Conservation (phyloP, 2,888 invertebrate species). For the Bombylius major region DNA sequence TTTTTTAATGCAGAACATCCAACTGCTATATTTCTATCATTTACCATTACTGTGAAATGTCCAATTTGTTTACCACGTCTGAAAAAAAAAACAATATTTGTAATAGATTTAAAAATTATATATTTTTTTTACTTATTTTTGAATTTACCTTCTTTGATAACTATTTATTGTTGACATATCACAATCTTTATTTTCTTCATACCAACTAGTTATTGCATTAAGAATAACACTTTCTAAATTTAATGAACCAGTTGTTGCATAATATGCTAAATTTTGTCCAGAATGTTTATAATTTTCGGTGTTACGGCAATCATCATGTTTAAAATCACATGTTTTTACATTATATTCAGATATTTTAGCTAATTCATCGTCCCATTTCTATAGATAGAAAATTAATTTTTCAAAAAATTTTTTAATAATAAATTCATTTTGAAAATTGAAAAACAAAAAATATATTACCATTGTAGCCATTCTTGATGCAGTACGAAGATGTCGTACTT, state of each 20-base stretch:
- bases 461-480: constrained; percentile 16
- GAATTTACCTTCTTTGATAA: not conserved
- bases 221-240: not conserved
- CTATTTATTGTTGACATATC: constrained; percentile 1
- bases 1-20: constrained; percentile 14
- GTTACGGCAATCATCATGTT: constrained; percentile 6
- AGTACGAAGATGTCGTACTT: constrained; percentile 4
- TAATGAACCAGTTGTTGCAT: too few relatives aligned
- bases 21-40: constrained; percentile 11
- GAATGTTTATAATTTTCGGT: constrained; percentile 1
- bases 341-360: constrained; percentile 16
- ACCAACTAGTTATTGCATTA: constrained; percentile 2
- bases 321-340: constrained; percentile 12
- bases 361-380: constrained; percentile 15
- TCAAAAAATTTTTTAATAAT: too few relatives aligned
- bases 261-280: constrained; percentile 9
- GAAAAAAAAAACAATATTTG: too few relatives aligned
- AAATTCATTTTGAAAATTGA: too few relatives aligned
- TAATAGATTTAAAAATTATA: too few relatives aligned
- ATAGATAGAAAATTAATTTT: not conserved
- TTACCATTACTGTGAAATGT: not conserved
- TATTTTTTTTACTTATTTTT: too few relatives aligned
- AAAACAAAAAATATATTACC: not conserved
- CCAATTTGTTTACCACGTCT: not conserved
- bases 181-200: constrained; percentile 2